Conservation (phyloP, 2,888 invertebrate genomes). For the Arctia plantaginis region DNA sequence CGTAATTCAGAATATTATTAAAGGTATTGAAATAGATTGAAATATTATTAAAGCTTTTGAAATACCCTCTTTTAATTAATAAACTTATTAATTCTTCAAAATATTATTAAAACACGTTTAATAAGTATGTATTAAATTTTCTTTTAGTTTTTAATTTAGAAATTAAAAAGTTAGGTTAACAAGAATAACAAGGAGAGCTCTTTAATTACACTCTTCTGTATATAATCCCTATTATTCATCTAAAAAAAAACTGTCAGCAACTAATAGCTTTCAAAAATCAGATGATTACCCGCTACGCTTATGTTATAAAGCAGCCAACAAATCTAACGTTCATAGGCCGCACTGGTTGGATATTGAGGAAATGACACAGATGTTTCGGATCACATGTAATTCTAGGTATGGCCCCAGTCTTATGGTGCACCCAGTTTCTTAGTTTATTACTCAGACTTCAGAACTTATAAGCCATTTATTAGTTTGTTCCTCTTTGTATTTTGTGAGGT, state of each 20-base stretch:
- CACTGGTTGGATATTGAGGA: conserved; percentile 82
- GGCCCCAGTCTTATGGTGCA: conserved; percentile 45
- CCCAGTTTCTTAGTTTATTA: conserved; percentile 32
- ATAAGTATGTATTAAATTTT: background rate
- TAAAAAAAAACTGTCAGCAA: background rate
- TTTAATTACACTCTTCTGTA: background rate
- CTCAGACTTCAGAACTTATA: conserved; percentile 18
- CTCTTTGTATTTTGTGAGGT: conserved; percentile 1
- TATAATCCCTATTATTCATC: too few species aligned
- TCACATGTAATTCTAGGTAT: conserved; percentile 74
- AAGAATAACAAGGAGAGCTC: background rate
- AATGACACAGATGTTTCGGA: conserved; percentile 83
- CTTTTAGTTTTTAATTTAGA: background rate
- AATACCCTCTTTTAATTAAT: too few species aligned
- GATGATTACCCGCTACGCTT: conserved; percentile 42
- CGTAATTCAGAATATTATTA: too few species aligned
- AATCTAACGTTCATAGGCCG: conserved; percentile 74
- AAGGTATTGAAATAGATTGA: too few species aligned
- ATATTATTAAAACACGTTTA: background rate
- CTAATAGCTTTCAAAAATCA: background rate
- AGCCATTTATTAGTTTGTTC: conserved; percentile 9
- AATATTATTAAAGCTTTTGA: too few species aligned
- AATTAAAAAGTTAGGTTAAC: background rate
- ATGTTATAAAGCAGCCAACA: conserved; percentile 19
- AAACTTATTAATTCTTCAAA: too few species aligned